These are phyloP conservation scores for Tadarida brasiliensis DNA, from an alignment of 2,797 vertebrate genomes.

Conservation along the genomic window DNA sequence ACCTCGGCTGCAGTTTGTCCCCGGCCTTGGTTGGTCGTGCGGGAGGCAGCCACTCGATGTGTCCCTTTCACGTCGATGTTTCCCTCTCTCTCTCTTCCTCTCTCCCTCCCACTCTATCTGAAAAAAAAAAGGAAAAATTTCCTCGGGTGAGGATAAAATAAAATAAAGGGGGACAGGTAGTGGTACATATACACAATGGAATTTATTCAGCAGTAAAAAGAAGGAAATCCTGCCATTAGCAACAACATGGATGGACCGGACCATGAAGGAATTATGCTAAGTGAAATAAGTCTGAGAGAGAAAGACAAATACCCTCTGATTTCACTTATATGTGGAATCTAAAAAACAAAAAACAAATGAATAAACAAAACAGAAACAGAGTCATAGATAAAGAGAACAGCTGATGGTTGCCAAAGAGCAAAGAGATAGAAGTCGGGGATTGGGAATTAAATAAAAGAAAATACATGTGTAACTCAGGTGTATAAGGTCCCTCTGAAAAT, in stretches of 20 bases:
- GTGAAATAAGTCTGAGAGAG: neutral
- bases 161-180: neutral
- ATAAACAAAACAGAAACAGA: neutral
- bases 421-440: neutral
- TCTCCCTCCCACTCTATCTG: too few species aligned
- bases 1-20: too few species aligned
- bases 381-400: neutral
- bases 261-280: neutral
- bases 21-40: too few species aligned
- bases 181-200: neutral
- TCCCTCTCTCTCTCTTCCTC: too few species aligned
- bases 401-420: neutral
- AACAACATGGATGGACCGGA: neutral
- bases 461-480: neutral
- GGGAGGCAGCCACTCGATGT: too few species aligned
- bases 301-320: neutral
- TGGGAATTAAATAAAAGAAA: neutral
- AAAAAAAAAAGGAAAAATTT: too few species aligned
- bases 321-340: neutral
- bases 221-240: neutral
- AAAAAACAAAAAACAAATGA: neutral
- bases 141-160: too few species aligned
- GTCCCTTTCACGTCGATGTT: too few species aligned
- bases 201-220: neutral
- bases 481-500: neutral